These are phyloP conservation scores for Machimus atricapillus DNA, from an alignment of 2,888 invertebrate species.

Conservation along the genomic window DNA sequence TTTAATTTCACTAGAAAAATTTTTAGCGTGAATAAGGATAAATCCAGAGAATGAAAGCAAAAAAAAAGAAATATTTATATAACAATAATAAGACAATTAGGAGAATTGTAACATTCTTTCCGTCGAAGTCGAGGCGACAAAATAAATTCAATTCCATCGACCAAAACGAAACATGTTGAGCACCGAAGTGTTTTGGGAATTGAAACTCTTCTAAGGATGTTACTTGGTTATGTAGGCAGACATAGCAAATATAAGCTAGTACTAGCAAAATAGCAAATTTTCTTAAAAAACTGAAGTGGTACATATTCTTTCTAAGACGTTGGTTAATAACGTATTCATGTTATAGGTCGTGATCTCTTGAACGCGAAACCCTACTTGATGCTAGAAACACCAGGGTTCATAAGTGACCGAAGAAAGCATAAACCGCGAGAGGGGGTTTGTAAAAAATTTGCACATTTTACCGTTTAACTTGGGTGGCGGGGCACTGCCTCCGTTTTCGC, in stretches of 20 bases:
- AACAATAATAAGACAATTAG: too few species aligned
- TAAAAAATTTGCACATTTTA: background rate
- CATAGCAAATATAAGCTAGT: too few species aligned
- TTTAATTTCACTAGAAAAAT: too few species aligned
- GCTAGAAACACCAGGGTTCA: background rate
- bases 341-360: background rate
- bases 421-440: background rate
- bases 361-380: background rate
- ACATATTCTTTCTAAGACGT: background rate
- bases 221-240: background rate
- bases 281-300: background rate
- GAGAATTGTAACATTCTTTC: too few species aligned
- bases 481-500: background rate
- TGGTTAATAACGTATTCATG: background rate
- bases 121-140: too few species aligned
- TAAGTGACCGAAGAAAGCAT: background rate
- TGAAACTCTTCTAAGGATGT: background rate
- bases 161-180: too few species aligned
- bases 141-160: too few species aligned
- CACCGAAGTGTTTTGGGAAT: too few species aligned
- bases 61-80: too few species aligned
- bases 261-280: background rate
- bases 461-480: background rate
- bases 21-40: too few species aligned
- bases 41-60: too few species aligned